phyloP scores from a whole-genome alignment of 2,113 vertebrate genomes.

The Casuarius casuarius region DNA sequence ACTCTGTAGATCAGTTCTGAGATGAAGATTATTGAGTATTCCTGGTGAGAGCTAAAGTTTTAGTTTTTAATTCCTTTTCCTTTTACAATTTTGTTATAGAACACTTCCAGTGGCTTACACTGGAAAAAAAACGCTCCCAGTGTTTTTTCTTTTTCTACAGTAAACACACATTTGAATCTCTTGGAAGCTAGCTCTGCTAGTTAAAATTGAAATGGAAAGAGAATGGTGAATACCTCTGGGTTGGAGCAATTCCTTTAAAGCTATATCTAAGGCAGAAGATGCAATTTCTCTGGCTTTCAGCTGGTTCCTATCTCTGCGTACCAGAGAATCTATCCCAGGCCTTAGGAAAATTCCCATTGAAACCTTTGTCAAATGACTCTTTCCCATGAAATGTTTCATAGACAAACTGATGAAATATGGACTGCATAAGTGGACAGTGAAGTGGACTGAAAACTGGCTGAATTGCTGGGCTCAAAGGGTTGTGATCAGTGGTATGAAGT shows the following conservation, averaged over 20 bases:
- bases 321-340: not conserved
- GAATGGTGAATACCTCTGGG: not conserved
- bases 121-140: not conserved
- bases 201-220: not conserved
- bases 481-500: too few species aligned
- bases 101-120: not conserved
- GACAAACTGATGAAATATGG: not conserved
- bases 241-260: not conserved
- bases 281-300: not conserved
- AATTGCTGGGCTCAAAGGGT: too few species aligned
- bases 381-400: not conserved
- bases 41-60: not conserved
- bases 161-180: not conserved
- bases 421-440: not conserved
- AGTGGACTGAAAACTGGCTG: not conserved
- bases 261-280: not conserved
- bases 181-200: not conserved
- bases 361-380: not conserved
- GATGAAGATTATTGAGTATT: not conserved
- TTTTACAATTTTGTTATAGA: not conserved
- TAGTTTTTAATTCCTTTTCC: not conserved
- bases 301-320: not conserved
- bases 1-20: not conserved
- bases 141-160: not conserved
- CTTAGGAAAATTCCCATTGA: not conserved